These are phyloP conservation scores for Dasysyrphus albostriatus DNA, from an alignment of 2,888 invertebrate species.

Conservation along the genomic window DNA sequence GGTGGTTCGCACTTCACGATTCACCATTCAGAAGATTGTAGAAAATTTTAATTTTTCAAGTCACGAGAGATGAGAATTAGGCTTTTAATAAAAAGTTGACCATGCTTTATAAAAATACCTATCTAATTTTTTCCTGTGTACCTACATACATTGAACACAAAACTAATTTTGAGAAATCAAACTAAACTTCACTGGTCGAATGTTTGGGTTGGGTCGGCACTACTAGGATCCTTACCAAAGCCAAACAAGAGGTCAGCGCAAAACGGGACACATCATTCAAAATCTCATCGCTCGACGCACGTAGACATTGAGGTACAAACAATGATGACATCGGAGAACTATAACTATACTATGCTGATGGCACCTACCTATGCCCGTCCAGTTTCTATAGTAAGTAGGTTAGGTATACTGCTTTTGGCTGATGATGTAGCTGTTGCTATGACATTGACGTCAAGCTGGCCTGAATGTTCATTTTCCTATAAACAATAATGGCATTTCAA, in stretches of 20 bases:
- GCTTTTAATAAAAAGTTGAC: too few relatives aligned
- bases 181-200: conserved; percentile 58
- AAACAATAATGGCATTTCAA: conserved; percentile 45
- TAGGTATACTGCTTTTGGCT: not conserved
- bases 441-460: conserved; percentile 40
- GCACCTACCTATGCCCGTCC: not conserved
- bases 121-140: not conserved
- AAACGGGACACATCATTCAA: conserved; percentile 57
- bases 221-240: conserved; percentile 39
- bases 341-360: not conserved
- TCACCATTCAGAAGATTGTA: too few relatives aligned
- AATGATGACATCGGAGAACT: not conserved
- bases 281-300: conserved; percentile 42
- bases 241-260: conserved; percentile 42
- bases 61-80: too few relatives aligned
- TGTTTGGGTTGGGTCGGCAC: conserved; percentile 9
- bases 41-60: too few relatives aligned
- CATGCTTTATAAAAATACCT: not conserved
- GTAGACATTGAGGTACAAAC: conserved; percentile 34
- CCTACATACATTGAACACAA: conserved; percentile 12
- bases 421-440: conserved; percentile 11
- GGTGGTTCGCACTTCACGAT: too few relatives aligned
- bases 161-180: conserved; percentile 57
- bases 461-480: conserved; percentile 30
- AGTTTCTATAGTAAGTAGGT: not conserved